Conservation (phyloP, 1,140 invertebrate genomes). For the Aleiodes sp. region DNA sequence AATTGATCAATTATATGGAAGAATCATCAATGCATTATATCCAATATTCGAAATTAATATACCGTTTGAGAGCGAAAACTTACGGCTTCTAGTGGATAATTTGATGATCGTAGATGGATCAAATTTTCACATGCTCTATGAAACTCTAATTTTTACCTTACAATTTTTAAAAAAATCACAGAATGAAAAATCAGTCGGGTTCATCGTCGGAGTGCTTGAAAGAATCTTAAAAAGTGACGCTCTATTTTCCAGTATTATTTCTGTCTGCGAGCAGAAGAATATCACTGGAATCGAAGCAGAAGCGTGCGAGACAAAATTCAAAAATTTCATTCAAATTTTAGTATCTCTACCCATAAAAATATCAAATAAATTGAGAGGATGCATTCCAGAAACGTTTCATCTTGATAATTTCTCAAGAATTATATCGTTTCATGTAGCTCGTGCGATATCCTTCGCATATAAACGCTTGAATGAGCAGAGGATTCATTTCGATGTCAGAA, state of each 20-base stretch:
- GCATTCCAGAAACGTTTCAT: slow-evolving; percentile 69
- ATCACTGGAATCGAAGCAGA: slow-evolving; percentile 39
- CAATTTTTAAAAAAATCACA: slow-evolving; percentile 62
- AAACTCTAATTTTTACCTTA: slow-evolving; percentile 64
- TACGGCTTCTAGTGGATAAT: slow-evolving; percentile 54
- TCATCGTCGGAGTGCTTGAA: slow-evolving; percentile 61
- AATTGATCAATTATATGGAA: slow-evolving; percentile 60
- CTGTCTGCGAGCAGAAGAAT: slow-evolving; percentile 44
- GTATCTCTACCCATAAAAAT: slow-evolving; percentile 74
- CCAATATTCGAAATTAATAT: slow-evolving; percentile 67
- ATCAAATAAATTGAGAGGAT: slow-evolving; percentile 71
- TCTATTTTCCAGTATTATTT: slow-evolving; percentile 65
- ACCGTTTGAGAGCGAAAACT: slow-evolving; percentile 56
- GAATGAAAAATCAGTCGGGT: slow-evolving; percentile 46
- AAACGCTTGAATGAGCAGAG: slow-evolving; percentile 57
- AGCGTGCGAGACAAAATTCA: slow-evolving; percentile 60
- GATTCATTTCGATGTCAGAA: slow-evolving; percentile 60
- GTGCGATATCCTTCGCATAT: slow-evolving; percentile 69
- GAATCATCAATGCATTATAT: slow-evolving; percentile 61
- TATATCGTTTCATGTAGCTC: slow-evolving; percentile 70
- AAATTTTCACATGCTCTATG: slow-evolving; percentile 62
- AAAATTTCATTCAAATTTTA: slow-evolving; percentile 70
- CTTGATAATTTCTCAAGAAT: slow-evolving; percentile 69
- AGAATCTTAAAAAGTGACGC: slow-evolving; percentile 69
- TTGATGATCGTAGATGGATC: slow-evolving; percentile 68